A percentile compares a stretch with the other conserved stretches of the same genome.
Conservation (phyloP, 1,140 invertebrate genomes). For the Druon quercuslanigerum region DNA sequence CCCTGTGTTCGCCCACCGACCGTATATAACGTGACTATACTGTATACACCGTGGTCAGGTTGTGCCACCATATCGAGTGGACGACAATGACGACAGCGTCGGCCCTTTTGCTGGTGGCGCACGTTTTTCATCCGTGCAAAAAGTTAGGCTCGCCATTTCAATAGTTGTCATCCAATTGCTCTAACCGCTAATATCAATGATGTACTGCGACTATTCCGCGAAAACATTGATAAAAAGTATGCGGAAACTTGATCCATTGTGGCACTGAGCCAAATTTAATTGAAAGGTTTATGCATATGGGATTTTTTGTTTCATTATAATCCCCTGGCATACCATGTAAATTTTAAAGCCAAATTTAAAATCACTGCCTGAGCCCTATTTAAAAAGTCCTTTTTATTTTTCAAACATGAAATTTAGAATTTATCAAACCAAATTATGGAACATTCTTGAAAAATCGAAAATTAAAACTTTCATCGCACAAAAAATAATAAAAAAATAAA, state of each 20-base stretch:
- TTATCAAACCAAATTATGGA: no score
- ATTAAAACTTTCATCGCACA: no score
- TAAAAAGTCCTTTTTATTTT: no score
- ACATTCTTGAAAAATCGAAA: no score
- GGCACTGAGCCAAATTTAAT: no score
- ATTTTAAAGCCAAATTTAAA: no score
- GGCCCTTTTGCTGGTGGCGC: constrained; percentile 29
- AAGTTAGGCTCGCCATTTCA: constrained; percentile 26
- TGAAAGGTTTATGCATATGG: no score
- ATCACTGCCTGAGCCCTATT: no score
- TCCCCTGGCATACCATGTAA: no score
- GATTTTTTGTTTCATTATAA: no score
- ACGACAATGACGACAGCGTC: constrained; percentile 13
- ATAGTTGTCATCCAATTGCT: constrained; percentile 20
- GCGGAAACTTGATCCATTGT: neutral
- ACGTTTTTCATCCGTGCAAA: constrained; percentile 22
- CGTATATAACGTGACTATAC: constrained; percentile 43
- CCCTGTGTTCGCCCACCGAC: constrained; percentile 49
- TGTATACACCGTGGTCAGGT: constrained; percentile 41
- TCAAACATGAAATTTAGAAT: no score
- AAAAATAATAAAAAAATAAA: no score
- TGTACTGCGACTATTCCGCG: neutral
- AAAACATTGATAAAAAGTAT: constrained; percentile 8
- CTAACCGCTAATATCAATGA: constrained; percentile 22
- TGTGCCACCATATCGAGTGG: constrained; percentile 34